Conservation (phyloP, 2,888 invertebrate species). For the Corbicula japonica region DNA sequence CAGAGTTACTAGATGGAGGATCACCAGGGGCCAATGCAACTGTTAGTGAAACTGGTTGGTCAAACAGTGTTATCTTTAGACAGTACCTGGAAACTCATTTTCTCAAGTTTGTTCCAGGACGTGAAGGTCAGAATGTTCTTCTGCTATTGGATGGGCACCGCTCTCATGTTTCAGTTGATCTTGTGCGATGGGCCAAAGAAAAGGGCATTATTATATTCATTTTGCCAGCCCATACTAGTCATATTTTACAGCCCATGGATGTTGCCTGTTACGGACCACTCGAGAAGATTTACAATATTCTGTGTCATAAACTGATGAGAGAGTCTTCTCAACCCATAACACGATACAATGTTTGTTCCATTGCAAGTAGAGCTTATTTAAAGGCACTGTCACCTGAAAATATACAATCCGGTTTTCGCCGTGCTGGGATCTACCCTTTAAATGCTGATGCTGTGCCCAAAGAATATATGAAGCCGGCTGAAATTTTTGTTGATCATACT, state of each 20-base stretch:
- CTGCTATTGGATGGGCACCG: slow-evolving; percentile 24
- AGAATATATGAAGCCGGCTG: slow-evolving; percentile 2
- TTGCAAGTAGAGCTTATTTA: slow-evolving; percentile 19
- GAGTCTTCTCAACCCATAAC: background rate
- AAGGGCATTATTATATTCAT: slow-evolving; percentile 12
- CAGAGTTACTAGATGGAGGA: slow-evolving; percentile 20
- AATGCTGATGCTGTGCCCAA: slow-evolving; percentile 5
- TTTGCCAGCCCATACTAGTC: slow-evolving; percentile 17
- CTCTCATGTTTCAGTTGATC: slow-evolving; percentile 13
- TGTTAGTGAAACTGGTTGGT: slow-evolving; percentile 41
- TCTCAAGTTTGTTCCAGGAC: slow-evolving; percentile 14
- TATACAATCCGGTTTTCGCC: slow-evolving; percentile 4
- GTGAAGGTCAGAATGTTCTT: slow-evolving; percentile 10
- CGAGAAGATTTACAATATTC: slow-evolving; percentile 24
- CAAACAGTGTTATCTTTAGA: slow-evolving; percentile 40
- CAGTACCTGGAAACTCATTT: slow-evolving; percentile 34
- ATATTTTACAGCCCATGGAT: background rate
- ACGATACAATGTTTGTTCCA: slow-evolving; percentile 17
- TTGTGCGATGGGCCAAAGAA: slow-evolving; percentile 26
- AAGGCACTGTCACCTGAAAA: slow-evolving; percentile 22
- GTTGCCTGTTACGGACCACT: no score
- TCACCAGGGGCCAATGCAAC: slow-evolving; percentile 16
- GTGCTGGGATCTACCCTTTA: slow-evolving; percentile 17
- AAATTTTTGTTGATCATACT: background rate
- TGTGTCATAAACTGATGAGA: slow-evolving; percentile 27